Evolutionary conservation across 2,888 invertebrate genomes (phyloP), one percentile per base, ranked within the genome.

Genomic region (Hydrotaea cyrtoneurina): DNA sequence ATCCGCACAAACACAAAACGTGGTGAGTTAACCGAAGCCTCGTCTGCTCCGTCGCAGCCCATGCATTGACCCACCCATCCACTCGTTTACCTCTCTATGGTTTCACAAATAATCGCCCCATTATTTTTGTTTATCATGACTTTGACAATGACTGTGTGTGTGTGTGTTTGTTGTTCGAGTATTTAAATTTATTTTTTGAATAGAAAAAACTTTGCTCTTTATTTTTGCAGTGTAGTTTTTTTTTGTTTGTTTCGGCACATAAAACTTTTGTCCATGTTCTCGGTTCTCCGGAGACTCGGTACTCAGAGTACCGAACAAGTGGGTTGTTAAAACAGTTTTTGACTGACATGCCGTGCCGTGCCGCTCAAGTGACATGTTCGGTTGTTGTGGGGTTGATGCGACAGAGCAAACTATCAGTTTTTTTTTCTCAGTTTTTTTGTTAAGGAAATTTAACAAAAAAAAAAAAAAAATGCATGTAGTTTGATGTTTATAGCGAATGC

Each of bases 291-390:
- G 43, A 15, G 2, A 31, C 31, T 66, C n/a, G n/a, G n/a, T n/a
- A n/a, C n/a, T n/a, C n/a, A n/a, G n/a, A n/a, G n/a, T n/a, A n/a
- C n/a, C n/a, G n/a, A n/a, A 81, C 76, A 79, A 81, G 81, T 79
- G 76, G 76, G 78, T 79, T 81, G 84, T 81, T 81, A 81, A 84
- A 84, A 57, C 84, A 81, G n/a, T 78, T 79, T 69, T 81, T 85
- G 81, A 85, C 57, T 85, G 84, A 85, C 84, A 85, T 85, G 81
- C 81, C 78, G 62, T 84, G 84, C 81, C 84, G 81, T 85, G 81
- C 81, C 78, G 62, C 81, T 81, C 72, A 81, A 79, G 79, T 85
- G 84, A 76, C 81, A 79, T 79, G 78, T 75, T 80, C 75, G 74
- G 39, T 50, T 73, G 26, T 72, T 66, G 57, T 46, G n/a, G 26